Conservation (phyloP, 2,113 vertebrate genomes). For the Gasterosteus nipponicus region DNA sequence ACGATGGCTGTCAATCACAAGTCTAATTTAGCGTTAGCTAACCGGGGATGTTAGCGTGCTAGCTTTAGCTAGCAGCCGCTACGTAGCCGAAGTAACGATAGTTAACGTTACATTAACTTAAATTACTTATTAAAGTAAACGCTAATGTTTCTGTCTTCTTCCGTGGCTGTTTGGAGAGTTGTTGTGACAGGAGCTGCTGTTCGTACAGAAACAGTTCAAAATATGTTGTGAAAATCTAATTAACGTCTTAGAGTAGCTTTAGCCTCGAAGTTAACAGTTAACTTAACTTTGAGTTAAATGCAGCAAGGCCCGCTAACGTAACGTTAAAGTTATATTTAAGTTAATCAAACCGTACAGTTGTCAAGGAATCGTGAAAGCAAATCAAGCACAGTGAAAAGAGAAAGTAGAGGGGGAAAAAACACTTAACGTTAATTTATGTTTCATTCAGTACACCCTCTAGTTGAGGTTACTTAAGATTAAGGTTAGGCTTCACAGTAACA, state of each 20-base stretch:
- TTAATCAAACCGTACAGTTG: neutral
- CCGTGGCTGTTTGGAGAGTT: too few species aligned
- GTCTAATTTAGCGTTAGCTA: neutral
- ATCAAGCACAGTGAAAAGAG: neutral
- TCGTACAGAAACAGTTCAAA: neutral
- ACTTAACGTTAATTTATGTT: neutral
- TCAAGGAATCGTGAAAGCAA: neutral
- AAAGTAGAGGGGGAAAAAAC: neutral
- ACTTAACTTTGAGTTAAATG: too few species aligned
- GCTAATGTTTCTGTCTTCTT: neutral
- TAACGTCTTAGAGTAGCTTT: neutral
- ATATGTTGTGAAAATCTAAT: neutral
- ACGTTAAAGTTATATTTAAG: too few species aligned
- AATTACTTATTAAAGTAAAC: neutral
- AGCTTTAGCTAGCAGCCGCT: neutral
- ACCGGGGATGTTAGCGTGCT: neutral
- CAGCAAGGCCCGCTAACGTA: too few species aligned
- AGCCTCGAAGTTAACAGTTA: neutral
- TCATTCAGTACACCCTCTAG: neutral
- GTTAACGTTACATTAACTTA: neutral
- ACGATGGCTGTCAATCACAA: neutral
- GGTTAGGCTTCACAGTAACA: neutral
- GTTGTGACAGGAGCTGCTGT: neutral
- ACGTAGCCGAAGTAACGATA: neutral
- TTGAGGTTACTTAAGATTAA: neutral